These are phyloP conservation scores for Cuculus canorus DNA, from an alignment of 2,797 vertebrate genomes.

Conservation along the genomic window DNA sequence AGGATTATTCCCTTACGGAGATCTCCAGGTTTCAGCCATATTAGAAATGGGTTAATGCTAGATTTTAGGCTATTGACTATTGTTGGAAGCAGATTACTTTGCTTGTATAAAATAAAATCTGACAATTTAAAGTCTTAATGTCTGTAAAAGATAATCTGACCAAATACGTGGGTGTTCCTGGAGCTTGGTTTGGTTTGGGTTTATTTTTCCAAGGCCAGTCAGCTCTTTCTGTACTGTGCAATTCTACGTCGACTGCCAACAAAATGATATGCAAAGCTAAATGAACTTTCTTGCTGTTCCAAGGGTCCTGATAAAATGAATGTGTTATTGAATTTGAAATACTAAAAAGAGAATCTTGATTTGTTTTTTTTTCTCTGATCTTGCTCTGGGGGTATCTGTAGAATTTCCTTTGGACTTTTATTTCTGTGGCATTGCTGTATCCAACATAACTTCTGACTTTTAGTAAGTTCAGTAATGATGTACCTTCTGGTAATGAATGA, in stretches of 20 bases:
- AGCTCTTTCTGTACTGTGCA: neutral
- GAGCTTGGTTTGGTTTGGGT: neutral
- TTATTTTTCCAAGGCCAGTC: neutral
- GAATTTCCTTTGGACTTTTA: neutral
- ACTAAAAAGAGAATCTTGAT: neutral
- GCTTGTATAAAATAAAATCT: constrained; percentile 48
- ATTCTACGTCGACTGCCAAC: neutral
- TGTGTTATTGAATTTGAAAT: neutral
- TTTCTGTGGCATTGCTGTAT: neutral
- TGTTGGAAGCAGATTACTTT: constrained; percentile 56
- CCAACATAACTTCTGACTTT: neutral
- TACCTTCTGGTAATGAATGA: neutral
- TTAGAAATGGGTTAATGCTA: constrained; percentile 66
- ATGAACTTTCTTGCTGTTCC: neutral
- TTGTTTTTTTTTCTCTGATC: neutral
- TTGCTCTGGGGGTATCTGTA: neutral
- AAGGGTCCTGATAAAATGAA: neutral
- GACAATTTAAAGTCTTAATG: constrained; percentile 23
- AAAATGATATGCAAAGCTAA: neutral
- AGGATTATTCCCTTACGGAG: constrained; percentile 33
- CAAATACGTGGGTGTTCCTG: neutral
- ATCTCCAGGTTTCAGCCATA: neutral
- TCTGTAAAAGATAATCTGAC: constrained; percentile 36
- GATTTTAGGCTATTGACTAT: constrained; percentile 53
- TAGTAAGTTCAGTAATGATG: neutral